Evolutionary conservation across 2,797 vertebrate genomes (phyloP), one percentile per base, ranked within the genome.

Genomic region (Falco peregrinus): DNA sequence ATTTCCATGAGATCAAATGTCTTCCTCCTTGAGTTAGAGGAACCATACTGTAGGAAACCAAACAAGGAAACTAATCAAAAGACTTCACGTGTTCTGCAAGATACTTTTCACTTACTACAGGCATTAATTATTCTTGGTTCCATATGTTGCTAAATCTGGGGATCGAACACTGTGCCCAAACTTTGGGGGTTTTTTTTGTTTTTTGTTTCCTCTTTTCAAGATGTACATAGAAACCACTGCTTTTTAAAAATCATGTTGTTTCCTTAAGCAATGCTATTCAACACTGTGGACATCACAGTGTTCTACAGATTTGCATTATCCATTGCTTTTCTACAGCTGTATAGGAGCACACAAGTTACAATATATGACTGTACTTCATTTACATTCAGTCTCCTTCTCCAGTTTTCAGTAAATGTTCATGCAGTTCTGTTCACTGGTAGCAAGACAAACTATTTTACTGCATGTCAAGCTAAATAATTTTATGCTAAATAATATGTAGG

Each of bases 61-160:
- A 84, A n/a, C 19, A 84, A 51, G 2, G 6, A 28, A 25, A 41
- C 25, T 37, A 37, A 37, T 10, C 37, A 37, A 37, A 37, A 89
- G n/a, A 60, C 16, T 47, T 71, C 10, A 21, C 6, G 3, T 43
- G 16, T 60, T 9, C 19, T 51, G 48, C 28, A 53, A 59, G 37
- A 37, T 10, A 59, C 0, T 0, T 60, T 68, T 68, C 25, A 57
- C 4, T 78, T 68, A 51, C 3, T 71, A 53, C 3, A 73, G 3
- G 8, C 9, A 29, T 53, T 68, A 26, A 37, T 37, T 37, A 37
- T 57, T 60, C 31, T 60, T 33, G 8, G 22, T 48, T 64, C 11
- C 41, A 1, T 37, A 50, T 9, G 4, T 22, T 60, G 43, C 41
- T 56, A 61, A 80, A 75, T 70, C 35, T 65, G 41, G 28, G 8